These are phyloP conservation scores for Fragum sueziense DNA, from an alignment of 2,888 invertebrate species.

Conservation along the genomic window DNA sequence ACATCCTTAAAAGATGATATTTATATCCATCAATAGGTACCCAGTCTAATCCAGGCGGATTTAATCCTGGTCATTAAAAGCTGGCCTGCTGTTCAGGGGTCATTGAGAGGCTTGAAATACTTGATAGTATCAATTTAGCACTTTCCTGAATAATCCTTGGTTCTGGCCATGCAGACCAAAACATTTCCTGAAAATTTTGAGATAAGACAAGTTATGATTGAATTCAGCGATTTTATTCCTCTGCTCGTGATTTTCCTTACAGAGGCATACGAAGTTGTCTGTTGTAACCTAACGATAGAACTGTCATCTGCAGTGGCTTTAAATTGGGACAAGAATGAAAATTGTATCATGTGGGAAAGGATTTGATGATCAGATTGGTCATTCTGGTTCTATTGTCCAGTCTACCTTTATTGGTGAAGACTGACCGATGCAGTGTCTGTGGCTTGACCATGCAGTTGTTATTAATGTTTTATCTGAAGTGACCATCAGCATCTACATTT, in stretches of 20 bases:
- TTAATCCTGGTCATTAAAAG: conserved; percentile 42
- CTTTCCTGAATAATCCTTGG: too few species aligned
- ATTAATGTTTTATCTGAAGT: conserved; percentile 10
- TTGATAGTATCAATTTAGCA: background rate
- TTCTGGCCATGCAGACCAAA: too few species aligned
- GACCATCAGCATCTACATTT: conserved; percentile 5
- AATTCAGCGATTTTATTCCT: too few species aligned
- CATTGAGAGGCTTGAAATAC: conserved; percentile 45
- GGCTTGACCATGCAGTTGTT: conserved; percentile 14
- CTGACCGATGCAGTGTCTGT: conserved; percentile 2
- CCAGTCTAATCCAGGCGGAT: conserved; percentile 19
- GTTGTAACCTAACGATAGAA: too few species aligned
- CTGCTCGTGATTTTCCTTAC: too few species aligned
- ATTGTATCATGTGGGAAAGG: too few species aligned
- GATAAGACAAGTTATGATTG: too few species aligned
- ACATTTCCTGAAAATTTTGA: too few species aligned
- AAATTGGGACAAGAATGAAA: too few species aligned
- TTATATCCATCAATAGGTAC: conserved; percentile 30
- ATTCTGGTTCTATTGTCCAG: conserved; percentile 11
- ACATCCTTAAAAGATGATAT: conserved; percentile 35
- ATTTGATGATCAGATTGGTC: conserved; percentile 8
- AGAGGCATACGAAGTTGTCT: too few species aligned
- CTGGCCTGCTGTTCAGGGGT: conserved; percentile 44
- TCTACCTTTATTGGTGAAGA: background rate
- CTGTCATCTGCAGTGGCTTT: too few species aligned